Conservation (phyloP, 2,888 invertebrate species). For the Leistus spinibarbis region DNA sequence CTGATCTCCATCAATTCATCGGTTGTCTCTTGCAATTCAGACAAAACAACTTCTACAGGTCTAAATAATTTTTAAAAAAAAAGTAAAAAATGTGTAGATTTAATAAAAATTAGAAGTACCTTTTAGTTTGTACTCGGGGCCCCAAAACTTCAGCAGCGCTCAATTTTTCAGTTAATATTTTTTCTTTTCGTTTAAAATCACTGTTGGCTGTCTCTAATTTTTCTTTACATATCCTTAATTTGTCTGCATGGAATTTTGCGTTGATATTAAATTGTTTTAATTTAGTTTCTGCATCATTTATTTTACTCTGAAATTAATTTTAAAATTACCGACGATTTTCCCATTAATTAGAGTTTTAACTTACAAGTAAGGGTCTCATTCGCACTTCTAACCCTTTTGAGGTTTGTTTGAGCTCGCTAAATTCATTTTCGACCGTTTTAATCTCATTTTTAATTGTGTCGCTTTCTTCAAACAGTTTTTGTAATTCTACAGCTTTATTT, state of each 20-base stretch:
- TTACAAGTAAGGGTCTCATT: conserved; percentile 49
- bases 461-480: conserved; percentile 49
- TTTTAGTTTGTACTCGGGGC: conserved; percentile 58
- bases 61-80: conserved; percentile 28
- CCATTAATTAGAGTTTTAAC: conserved; percentile 4
- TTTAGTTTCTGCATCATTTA: conserved; percentile 58
- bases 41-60: conserved; percentile 46
- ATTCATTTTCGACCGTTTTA: conserved; percentile 53
- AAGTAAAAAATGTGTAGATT: neutral
- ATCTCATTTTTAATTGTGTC: conserved; percentile 49
- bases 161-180: conserved; percentile 55
- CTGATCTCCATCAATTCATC: conserved; percentile 57
- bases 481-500: conserved; percentile 54
- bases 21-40: conserved; percentile 58
- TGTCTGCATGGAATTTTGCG: conserved; percentile 48
- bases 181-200: conserved; percentile 57
- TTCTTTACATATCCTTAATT: conserved; percentile 46
- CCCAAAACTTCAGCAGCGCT: conserved; percentile 59
- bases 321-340: neutral
- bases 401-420: conserved; percentile 51
- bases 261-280: conserved; percentile 52
- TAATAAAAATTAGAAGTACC: conserved; percentile 52
- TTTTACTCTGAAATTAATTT: conserved; percentile 56
- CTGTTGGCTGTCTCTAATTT: conserved; percentile 48
- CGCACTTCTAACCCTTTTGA: conserved; percentile 48